These are phyloP conservation scores for Diachasma alloeum DNA, from an alignment of 1,140 invertebrate genomes.

Conservation along the genomic window DNA sequence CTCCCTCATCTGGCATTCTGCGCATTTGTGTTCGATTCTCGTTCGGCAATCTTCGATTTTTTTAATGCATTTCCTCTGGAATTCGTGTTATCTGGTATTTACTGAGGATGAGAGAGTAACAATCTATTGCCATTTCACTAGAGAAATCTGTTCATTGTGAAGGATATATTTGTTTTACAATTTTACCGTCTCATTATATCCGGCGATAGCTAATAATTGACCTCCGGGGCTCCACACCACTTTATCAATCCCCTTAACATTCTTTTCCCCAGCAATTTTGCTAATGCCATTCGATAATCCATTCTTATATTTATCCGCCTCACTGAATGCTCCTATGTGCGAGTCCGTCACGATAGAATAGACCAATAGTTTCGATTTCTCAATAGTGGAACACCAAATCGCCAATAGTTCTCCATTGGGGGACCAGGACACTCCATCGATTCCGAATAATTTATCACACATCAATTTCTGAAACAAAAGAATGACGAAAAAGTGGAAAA, in stretches of 20 bases:
- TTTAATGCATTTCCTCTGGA: too few relatives aligned
- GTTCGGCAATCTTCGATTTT: too few relatives aligned
- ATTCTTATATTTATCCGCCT: conserved; percentile 36
- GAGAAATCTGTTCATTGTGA: too few relatives aligned
- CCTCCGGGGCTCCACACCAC: conserved; percentile 57
- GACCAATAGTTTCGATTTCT: conserved; percentile 52
- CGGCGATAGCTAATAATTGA: conserved; percentile 57
- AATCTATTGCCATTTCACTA: too few relatives aligned
- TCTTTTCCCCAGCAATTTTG: conserved; percentile 32
- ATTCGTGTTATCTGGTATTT: too few relatives aligned
- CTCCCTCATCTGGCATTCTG: too few relatives aligned
- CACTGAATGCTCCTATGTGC: conserved; percentile 50
- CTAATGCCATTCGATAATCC: neutral
- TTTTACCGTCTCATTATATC: conserved; percentile 57
- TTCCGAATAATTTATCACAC: conserved; percentile 50
- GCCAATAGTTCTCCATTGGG: conserved; percentile 57
- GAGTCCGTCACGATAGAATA: conserved; percentile 54
- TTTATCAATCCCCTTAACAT: conserved; percentile 52
- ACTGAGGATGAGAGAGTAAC: too few relatives aligned
- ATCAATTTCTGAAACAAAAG: conserved; percentile 57
- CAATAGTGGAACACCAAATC: conserved; percentile 57
- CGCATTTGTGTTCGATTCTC: too few relatives aligned
- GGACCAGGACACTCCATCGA: conserved; percentile 59
- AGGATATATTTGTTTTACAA: too few relatives aligned
- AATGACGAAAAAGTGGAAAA: too few relatives aligned